A percentile compares a stretch with the other conserved stretches of the same genome.
Evolutionary conservation across 2,113 vertebrate genomes (phyloP).

Genomic region (Pogona vitticeps): DNA sequence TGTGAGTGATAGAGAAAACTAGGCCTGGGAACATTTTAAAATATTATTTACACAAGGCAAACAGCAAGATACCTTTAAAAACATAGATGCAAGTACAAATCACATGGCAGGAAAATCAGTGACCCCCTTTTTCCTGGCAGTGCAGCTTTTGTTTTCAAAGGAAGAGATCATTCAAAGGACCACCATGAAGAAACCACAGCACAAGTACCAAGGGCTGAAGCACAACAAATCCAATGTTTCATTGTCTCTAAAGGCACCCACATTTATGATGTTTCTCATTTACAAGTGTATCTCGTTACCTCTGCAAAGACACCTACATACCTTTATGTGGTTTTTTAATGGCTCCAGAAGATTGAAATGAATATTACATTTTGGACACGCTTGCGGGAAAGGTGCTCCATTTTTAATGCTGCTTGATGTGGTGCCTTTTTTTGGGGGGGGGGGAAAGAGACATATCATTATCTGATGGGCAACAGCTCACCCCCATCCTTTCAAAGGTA

Average conservation of each 20-base stretch:
- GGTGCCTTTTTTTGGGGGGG: slow-evolving; percentile 71
- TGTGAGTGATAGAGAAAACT: no score
- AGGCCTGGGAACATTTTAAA: background rate
- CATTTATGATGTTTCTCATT: background rate
- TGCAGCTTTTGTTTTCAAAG: background rate
- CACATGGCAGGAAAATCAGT: background rate
- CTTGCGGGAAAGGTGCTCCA: slow-evolving; percentile 82
- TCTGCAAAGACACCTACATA: slow-evolving; percentile 13
- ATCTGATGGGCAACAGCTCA: no score
- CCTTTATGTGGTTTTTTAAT: slow-evolving; percentile 79
- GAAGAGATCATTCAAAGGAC: background rate
- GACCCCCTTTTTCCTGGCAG: background rate
- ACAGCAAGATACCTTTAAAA: background rate
- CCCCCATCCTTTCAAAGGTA: no score
- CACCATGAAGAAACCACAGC: background rate
- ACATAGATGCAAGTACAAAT: no score
- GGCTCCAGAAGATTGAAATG: slow-evolving; percentile 86
- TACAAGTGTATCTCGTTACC: background rate
- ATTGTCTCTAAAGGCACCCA: background rate
- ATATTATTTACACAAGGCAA: background rate
- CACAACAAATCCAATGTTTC: background rate
- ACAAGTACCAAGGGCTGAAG: background rate
- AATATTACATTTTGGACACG: slow-evolving; percentile 91
- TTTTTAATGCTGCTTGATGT: slow-evolving; percentile 79
- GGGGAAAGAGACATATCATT: slow-evolving; percentile 35